Evolutionary conservation across 1,140 invertebrate species (phyloP), one percentile per base, ranked within the genome.

Genomic region (Leptopilina clavipes): DNA sequence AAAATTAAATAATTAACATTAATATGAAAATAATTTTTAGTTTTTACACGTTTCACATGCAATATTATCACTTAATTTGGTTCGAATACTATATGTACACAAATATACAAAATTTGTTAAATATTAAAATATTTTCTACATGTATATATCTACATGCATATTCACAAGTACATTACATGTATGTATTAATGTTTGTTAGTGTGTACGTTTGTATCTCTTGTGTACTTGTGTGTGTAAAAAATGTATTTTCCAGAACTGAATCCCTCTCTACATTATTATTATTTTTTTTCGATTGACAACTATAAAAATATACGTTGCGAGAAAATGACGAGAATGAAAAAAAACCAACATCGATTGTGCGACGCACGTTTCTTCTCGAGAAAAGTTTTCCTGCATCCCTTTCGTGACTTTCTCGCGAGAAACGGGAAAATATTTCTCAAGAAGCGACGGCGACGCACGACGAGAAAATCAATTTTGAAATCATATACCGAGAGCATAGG

Each of bases 401-500:
- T 65, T 25, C 56, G 22, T 31, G 56, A 31, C 11, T 65, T 65
- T 65, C 8, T 6, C 37, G 9, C 5, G 9, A 40, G 37, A 12
- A 65, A 12, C 12, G 25, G 56, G 22, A 65, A 65, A 65, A 65
- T 65, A 65, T 65, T 65, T 22, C 25, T 40, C 37, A 40, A 40
- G 37, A 40, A 40, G 8, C 25, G 25, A n/a, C 12, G 12, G 45
- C 10, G 22, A 65, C 59, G 25, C 12, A 65, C 22, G 59, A 65
- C 22, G 59, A 31, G 25, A 65, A 65, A 65, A 65, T 65, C 22
- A 65, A 65, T 65, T 65, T 31, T 31, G 19, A 65, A 65, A 65
- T 65, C 59, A 73, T 31, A 73, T 54, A 78, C 70, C 44, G 40
- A 79, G 37, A 72, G 72, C 71, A 71, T 31, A 71, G 74, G 72